These are phyloP conservation scores for Enteromius trimaculatus DNA, from an alignment of 2,797 vertebrate genomes.

Conservation along the genomic window DNA sequence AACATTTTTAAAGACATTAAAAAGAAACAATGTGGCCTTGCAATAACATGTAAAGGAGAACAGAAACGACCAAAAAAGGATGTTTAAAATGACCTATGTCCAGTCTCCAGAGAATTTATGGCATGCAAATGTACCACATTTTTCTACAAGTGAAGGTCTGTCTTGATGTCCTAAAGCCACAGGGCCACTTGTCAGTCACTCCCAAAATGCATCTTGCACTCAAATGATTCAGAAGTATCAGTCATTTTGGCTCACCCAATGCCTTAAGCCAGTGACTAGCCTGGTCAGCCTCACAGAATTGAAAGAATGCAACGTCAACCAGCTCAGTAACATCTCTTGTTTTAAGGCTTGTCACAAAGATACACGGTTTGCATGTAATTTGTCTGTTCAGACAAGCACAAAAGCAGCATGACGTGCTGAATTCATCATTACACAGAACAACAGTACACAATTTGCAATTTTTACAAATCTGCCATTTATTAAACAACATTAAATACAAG, in stretches of 20 bases:
- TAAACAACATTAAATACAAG: not conserved
- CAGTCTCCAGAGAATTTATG: not conserved
- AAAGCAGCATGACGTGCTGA: not conserved
- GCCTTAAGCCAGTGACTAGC: not conserved
- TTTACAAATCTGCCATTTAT: not conserved
- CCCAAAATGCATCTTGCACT: not conserved
- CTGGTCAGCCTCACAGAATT: not conserved
- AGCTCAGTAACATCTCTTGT: not conserved
- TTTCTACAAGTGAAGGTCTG: constrained; percentile 10
- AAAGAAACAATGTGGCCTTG: not conserved
- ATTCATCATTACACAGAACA: not conserved
- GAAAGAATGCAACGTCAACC: not conserved
- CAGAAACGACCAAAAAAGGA: not conserved
- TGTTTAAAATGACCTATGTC: not conserved
- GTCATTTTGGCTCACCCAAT: not conserved
- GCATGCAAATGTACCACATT: not conserved
- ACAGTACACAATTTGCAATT: not conserved
- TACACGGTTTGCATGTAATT: not conserved
- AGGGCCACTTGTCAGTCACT: not conserved
- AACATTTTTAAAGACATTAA: not conserved
- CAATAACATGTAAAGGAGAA: not conserved
- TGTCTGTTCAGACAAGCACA: not conserved
- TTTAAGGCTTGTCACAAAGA: not conserved
- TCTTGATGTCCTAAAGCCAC: not conserved
- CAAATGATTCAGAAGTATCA: not conserved